Conservation (phyloP, 1,140 invertebrate species). For the Drosophila bocki region DNA sequence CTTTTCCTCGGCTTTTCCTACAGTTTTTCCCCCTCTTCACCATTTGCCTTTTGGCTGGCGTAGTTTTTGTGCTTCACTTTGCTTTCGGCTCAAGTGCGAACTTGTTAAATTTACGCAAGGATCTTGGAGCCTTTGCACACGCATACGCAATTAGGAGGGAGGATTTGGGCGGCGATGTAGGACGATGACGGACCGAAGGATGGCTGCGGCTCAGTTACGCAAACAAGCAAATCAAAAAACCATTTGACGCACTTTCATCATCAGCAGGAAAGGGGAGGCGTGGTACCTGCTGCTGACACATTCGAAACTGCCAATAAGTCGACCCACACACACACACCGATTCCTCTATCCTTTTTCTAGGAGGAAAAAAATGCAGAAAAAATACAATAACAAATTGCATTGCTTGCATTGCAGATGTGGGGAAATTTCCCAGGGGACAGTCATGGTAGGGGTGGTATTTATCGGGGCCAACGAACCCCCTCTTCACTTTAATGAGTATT, state of each 20-base stretch:
- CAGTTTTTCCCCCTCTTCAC: background rate
- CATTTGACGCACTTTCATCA: constrained; percentile 83
- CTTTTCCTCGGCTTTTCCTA: constrained; percentile 6
- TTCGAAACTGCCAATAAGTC: constrained; percentile 79
- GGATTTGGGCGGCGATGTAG: constrained; percentile 5
- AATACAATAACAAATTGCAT: constrained; percentile 49
- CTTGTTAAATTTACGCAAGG: constrained; percentile 81
- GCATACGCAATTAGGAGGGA: constrained; percentile 78
- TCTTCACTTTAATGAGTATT: constrained; percentile 65
- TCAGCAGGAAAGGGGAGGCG: constrained; percentile 48
- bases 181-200: constrained; percentile 1
- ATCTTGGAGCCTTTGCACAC: constrained; percentile 66
- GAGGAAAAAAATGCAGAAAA: constrained; percentile 6
- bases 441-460: constrained; percentile 2
- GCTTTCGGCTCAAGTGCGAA: constrained; percentile 75
- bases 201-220: constrained; percentile 69
- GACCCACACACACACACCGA: background rate
- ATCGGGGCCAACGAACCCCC: constrained; percentile 3
- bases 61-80: constrained; percentile 67
- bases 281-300: constrained; percentile 79
- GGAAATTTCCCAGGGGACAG: too few species aligned
- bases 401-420: constrained; percentile 2
- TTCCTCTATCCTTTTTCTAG: constrained; percentile 9
- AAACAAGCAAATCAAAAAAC: constrained; percentile 81
- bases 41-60: constrained; percentile 45